Evolutionary conservation across 2,888 invertebrate species (phyloP), one percentile per base, ranked within the genome.

Genomic region (Homarus gammarus): DNA sequence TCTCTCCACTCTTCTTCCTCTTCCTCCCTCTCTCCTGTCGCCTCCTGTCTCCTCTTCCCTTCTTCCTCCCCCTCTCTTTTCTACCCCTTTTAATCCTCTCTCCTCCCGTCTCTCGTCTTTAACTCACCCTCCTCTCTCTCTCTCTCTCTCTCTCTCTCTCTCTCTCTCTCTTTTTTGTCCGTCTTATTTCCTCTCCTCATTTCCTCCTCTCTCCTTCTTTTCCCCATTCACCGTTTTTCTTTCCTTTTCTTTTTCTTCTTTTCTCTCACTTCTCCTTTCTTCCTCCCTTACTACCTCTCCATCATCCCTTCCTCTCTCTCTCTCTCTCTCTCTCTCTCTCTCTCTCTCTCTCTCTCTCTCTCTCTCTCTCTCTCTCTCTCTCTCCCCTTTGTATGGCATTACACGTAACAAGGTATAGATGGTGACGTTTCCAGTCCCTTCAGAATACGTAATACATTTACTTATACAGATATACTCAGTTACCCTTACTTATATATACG

Each of bases 141-240:
- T 44, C 22, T 73, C 73, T 56, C 56, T 22, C 56, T 31, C 33
- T 27, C 72, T 40, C 77, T 51, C 51, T 8, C 27, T 5, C 2
- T 33, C 56, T 15, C 56, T 18, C 31, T 27, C 15, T 27, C 31
- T 49, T 33, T 36, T 36, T 33, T 36, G 10, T 56, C 51, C 27
- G 12, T 8, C 36, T 8, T 36, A 12, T n/a, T 75, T 40, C 75
- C 40, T 40, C 36, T 40, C n/a, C 36, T 8, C 22, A 12, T 8
- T n/a, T 75, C 33, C 75, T n/a, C n/a, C 36, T 40, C 40, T n/a
- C 75, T 40, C 22, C 72, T 38, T n/a, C 51, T 49, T 33, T 51
- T 27, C 77, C 49, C 31, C 33, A n/a, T n/a, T n/a, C n/a, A n/a
- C n/a, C n/a, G n/a, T n/a, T n/a, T n/a, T n/a, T n/a, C 51, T 27